phyloP scores from a whole-genome alignment of 2,797 vertebrate genomes.

The Thripadectes ignobilis region DNA sequence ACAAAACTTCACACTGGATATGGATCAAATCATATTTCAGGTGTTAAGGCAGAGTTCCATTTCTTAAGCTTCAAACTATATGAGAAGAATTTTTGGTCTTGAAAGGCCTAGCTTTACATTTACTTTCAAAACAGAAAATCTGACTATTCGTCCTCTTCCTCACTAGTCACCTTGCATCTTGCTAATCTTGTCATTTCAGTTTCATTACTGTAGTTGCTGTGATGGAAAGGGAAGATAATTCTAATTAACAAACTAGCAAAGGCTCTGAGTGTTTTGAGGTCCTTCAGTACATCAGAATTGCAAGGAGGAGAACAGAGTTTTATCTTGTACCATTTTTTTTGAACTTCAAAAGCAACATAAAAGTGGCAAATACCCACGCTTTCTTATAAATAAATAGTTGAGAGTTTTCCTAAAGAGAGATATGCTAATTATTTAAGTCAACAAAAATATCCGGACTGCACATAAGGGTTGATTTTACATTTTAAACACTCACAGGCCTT shows the following conservation, averaged over 20 bases:
- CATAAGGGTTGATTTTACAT: constrained; percentile 15
- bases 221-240: not conserved
- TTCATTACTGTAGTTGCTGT: not conserved
- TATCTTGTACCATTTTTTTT: not conserved
- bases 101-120: not conserved
- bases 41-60: not conserved
- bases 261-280: not conserved
- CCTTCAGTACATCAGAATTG: not conserved
- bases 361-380: not conserved
- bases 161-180: not conserved
- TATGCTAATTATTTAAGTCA: constrained; percentile 27
- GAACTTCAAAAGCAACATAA: not conserved
- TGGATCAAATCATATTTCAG: not conserved
- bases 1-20: not conserved
- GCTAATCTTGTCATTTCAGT: not conserved
- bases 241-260: not conserved
- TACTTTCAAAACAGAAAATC: not conserved
- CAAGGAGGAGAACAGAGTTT: not conserved
- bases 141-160: not conserved
- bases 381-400: not conserved
- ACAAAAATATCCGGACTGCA: constrained; percentile 4
- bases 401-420: not conserved
- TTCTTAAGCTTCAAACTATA: not conserved
- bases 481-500: constrained; percentile 16
- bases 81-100: not conserved